A percentile compares a stretch with the other conserved stretches of the same genome.
These are phyloP conservation scores for Microcebus tavaratra DNA, from an alignment of 2,113 vertebrate species.

Conservation along the genomic window DNA sequence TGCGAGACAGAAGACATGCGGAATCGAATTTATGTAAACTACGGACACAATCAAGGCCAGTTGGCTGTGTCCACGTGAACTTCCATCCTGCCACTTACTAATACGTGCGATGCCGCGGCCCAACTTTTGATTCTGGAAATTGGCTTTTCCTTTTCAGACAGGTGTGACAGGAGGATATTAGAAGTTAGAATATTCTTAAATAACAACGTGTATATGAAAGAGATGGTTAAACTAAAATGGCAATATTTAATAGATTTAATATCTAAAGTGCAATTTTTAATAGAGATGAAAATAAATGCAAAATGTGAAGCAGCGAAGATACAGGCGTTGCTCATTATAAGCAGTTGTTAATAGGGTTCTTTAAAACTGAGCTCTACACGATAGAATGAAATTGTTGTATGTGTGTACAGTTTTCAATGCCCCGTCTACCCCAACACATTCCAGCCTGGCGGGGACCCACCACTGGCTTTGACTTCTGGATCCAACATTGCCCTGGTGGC, in stretches of 20 bases:
- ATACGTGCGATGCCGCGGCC: rapidly evolving
- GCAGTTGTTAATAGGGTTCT: neutral
- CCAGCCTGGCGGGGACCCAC: neutral
- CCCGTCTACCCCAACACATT: neutral
- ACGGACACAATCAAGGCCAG: rapidly evolving
- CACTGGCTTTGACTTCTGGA: neutral
- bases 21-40: rapidly evolving
- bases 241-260: too few species aligned
- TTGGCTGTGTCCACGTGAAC: rapidly evolving
- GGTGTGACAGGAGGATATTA: too few species aligned
- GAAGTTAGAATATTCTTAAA: neutral
- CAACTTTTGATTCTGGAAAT: neutral
- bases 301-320: neutral
- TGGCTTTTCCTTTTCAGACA: neutral
- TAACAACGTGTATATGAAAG: neutral
- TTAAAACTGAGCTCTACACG: neutral
- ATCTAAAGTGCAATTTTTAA: neutral
- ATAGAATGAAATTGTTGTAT: neutral
- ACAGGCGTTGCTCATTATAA: neutral
- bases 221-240: neutral
- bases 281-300: neutral
- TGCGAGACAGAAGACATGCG: rapidly evolving
- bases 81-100: neutral
- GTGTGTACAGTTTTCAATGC: rapidly evolving
- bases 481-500: rapidly evolving